Conservation (phyloP, 2,888 invertebrate genomes). For the Ellobium chinense region DNA sequence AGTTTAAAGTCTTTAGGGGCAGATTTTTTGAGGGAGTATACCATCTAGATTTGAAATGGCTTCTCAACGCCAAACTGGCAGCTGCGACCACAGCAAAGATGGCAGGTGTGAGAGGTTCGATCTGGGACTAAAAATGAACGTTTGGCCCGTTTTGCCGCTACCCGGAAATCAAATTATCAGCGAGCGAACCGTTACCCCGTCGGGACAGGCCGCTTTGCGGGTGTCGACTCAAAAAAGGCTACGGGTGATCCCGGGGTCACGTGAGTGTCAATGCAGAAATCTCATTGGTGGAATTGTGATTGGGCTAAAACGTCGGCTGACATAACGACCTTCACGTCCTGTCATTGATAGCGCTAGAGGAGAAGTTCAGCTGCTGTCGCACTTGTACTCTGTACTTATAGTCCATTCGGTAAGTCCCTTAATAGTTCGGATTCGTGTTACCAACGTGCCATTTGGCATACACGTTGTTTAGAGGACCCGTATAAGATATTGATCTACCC, state of each 20-base stretch:
- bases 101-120: constrained; percentile 3
- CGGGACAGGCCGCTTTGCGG: constrained; percentile 6
- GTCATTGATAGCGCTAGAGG: not conserved
- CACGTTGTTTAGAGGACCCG: too few species aligned
- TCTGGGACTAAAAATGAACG: not conserved
- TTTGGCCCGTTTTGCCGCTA: not conserved
- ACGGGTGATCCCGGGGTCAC: constrained; percentile 16
- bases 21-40: too few species aligned
- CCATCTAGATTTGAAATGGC: too few species aligned
- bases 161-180: constrained; percentile 15
- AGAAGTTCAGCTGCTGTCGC: too few species aligned
- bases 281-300: constrained; percentile 30
- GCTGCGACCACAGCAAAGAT: not conserved
- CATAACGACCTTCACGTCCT: not conserved
- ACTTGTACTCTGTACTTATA: too few species aligned
- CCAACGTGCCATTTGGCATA: too few species aligned
- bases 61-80: not conserved
- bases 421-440: too few species aligned
- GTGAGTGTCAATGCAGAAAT: constrained; percentile 19
- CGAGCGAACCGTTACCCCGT: not conserved
- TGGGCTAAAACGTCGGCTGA: constrained; percentile 5
- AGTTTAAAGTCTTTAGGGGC: too few species aligned
- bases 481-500: too few species aligned
- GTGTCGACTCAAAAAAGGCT: constrained; percentile 11
- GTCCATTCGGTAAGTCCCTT: too few species aligned